phyloP scores from a whole-genome alignment of 2,113 vertebrate species.

The Albula goreensis region DNA sequence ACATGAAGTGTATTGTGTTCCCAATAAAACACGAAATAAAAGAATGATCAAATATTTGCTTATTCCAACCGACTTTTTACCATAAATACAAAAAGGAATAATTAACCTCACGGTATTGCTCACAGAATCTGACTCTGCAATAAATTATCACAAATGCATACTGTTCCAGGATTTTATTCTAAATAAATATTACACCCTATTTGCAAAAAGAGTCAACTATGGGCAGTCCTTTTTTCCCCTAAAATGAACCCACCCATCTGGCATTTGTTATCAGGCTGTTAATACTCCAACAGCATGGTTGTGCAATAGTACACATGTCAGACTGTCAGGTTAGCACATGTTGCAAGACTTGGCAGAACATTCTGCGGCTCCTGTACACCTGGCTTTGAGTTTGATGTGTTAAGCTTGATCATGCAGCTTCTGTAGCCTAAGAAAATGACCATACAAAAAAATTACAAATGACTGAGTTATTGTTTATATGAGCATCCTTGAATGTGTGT shows the following conservation, averaged over 20 bases:
- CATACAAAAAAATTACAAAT: not conserved
- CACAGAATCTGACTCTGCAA: not conserved
- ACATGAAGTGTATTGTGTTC: not conserved
- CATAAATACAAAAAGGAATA: not conserved
- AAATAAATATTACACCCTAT: no score
- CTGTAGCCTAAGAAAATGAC: not conserved
- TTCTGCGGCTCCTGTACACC: not conserved
- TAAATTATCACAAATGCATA: not conserved
- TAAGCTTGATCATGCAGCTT: not conserved
- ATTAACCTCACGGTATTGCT: not conserved
- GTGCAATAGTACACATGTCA: not conserved
- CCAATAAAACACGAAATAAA: not conserved
- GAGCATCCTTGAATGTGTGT: not conserved
- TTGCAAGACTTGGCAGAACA: slow-evolving; percentile 1
- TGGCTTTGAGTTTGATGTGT: not conserved
- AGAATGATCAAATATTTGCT: no score
- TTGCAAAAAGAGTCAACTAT: no score
- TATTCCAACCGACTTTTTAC: not conserved
- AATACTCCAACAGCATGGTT: not conserved
- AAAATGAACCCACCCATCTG: not conserved
- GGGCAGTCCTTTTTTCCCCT: not conserved
- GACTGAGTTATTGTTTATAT: not conserved
- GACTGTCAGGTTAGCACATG: not conserved
- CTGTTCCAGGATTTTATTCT: not conserved
- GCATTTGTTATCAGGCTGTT: not conserved